phyloP scores from a whole-genome alignment of 35 echinoderm and acorn worm genomes.

The Apostichopus parvimensis region DNA sequence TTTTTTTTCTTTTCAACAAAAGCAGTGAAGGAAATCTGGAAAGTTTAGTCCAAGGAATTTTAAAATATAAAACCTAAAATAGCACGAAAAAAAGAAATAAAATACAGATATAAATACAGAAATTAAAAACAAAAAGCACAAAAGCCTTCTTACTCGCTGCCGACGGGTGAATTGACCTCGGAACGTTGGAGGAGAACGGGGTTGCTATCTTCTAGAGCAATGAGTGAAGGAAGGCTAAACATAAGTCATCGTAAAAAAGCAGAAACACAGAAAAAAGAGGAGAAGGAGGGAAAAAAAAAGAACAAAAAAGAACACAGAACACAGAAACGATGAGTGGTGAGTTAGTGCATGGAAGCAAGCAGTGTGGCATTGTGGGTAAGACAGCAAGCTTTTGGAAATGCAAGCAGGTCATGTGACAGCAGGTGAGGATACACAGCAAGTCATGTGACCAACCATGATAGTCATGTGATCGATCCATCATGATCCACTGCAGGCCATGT shows the following conservation, averaged over 20 bases:
- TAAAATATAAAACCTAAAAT: not conserved
- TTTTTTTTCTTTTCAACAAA: not conserved
- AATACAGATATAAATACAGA: not conserved
- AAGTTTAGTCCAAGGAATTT: not conserved
- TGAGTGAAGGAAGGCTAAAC: conserved; percentile 64
- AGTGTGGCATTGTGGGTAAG: conserved; percentile 31
- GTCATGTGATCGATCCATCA: too few relatives aligned
- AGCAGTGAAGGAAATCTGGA: not conserved
- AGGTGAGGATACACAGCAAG: not conserved
- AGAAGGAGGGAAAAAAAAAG: not conserved
- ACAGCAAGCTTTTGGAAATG: conserved; percentile 10
- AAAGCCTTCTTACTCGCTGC: conserved; percentile 58
- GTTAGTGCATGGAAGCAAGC: conserved; percentile 40
- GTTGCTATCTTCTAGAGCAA: conserved; percentile 59
- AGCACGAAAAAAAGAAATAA: not conserved
- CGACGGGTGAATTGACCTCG: conserved; percentile 14
- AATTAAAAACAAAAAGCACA: conserved; percentile 1
- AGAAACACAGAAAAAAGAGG: not conserved
- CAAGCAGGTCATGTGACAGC: not conserved
- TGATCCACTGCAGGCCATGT: too few relatives aligned
- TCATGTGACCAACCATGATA: not conserved
- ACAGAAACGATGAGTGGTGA: conserved; percentile 3
- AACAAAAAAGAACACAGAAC: not conserved
- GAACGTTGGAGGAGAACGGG: conserved; percentile 30
- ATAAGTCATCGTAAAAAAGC: conserved; percentile 44